Percentiles rank a stretch among this genome's conserved stretches.
phyloP scores from a whole-genome alignment of 2,888 invertebrate genomes.

The Dexiosoma caninum region DNA sequence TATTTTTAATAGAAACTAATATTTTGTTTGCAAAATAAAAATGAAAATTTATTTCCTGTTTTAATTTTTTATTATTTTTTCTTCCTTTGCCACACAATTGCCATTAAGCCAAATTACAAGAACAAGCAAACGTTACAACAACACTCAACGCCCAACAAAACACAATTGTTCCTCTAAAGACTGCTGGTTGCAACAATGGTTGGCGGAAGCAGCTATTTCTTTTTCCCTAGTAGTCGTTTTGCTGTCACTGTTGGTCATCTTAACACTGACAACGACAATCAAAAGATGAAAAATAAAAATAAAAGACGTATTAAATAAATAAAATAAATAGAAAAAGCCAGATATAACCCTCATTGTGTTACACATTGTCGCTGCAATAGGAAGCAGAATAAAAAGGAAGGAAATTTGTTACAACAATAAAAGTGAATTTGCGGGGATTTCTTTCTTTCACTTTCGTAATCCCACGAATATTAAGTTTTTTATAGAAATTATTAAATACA shows the following conservation, averaged over 20 bases:
- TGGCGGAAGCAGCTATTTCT: not conserved
- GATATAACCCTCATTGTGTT: not conserved
- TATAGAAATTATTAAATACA: not conserved
- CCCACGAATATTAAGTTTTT: not conserved
- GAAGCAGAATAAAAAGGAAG: not conserved
- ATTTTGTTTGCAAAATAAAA: not conserved
- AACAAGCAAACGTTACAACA: not conserved
- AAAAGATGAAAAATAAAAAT: not conserved
- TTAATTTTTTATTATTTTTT: not conserved
- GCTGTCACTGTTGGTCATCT: not conserved
- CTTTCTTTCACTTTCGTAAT: not conserved
- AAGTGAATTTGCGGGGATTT: constrained; percentile 4
- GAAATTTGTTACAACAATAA: not conserved
- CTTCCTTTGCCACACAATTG: not conserved
- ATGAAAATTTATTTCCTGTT: not conserved
- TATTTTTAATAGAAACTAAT: no score
- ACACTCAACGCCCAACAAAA: not conserved
- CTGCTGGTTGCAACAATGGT: not conserved
- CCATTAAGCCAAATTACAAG: constrained; percentile 3
- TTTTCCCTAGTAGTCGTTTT: not conserved
- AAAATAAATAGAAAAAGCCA: not conserved
- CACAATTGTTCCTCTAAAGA: not conserved
- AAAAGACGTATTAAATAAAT: not conserved
- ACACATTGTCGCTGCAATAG: not conserved
- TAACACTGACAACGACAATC: not conserved